phyloP scores from a whole-genome alignment of 1,140 invertebrate genomes.

The Theocolax elegans region DNA sequence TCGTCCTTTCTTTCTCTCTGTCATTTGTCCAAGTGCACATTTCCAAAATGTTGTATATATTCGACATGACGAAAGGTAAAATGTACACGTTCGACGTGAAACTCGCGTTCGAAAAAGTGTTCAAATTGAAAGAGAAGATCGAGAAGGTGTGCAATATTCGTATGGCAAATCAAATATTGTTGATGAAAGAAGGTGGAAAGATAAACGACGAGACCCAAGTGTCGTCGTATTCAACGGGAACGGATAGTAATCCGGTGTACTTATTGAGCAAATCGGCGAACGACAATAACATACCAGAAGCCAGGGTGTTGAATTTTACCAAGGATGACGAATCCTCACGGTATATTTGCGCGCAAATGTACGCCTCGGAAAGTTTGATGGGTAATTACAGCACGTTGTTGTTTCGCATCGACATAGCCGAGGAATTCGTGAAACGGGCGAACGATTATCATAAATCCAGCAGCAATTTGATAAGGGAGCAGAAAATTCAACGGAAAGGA shows the following conservation, averaged over 20 bases:
- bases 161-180: neutral
- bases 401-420: neutral
- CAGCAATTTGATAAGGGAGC: neutral
- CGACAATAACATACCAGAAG: neutral
- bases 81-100: conserved; percentile 4
- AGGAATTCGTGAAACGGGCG: neutral
- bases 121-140: conserved; percentile 3
- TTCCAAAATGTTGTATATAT: conserved; percentile 5
- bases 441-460: neutral
- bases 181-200: conserved; percentile 13
- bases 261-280: neutral
- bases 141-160: conserved; percentile 6
- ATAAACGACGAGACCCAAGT: neutral
- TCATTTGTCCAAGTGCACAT: no score
- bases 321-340: no score
- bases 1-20: no score
- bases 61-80: neutral
- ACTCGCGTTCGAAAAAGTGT: conserved; percentile 1
- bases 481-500: conserved; percentile 19
- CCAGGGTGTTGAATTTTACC: no score
- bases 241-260: conserved; percentile 14
- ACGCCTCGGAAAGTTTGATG: neutral
- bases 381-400: neutral
- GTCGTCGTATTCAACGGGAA: conserved; percentile 15
- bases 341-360: no score